Conservation (phyloP, 2,888 invertebrate genomes). For the Tuberolachnus salignus region DNA sequence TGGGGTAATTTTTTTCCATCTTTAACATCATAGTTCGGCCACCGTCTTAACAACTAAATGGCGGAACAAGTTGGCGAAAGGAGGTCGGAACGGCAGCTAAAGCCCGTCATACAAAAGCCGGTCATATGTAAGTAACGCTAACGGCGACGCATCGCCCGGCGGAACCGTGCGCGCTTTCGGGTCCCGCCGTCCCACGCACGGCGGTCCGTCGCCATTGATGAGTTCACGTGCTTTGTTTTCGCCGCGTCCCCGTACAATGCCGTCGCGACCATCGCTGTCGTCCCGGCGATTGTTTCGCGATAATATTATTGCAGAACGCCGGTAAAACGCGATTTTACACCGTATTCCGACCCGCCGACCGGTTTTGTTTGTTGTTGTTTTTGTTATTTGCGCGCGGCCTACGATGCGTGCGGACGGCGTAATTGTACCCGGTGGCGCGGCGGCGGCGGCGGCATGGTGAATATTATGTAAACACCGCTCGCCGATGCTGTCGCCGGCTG, state of each 20-base stretch:
- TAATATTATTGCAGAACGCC: not conserved
- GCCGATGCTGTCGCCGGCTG: too few relatives aligned
- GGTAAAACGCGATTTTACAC: not conserved
- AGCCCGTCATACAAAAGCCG: conserved; percentile 47
- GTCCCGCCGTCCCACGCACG: conserved; percentile 34
- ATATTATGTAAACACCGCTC: too few relatives aligned
- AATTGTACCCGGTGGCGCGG: too few relatives aligned
- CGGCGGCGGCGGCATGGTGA: too few relatives aligned
- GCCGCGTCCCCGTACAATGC: not conserved
- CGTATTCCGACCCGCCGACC: not conserved
- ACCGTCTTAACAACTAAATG: conserved; percentile 52
- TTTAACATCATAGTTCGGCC: conserved; percentile 54
- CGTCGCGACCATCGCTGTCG: not conserved
- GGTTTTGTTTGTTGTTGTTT: conserved; percentile 18
- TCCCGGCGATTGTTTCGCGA: not conserved
- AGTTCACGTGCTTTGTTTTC: conserved; percentile 40
- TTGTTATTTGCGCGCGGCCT: not conserved
- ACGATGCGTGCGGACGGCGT: not conserved
- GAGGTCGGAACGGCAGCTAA: conserved; percentile 46
- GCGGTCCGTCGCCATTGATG: conserved; percentile 44
- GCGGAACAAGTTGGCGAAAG: conserved; percentile 53
- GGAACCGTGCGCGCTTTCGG: conserved; percentile 20
- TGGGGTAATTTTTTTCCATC: conserved; percentile 55
- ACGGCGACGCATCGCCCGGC: not conserved
- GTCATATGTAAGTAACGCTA: conserved; percentile 45